A percentile compares a stretch with the other conserved stretches of the same genome.
phyloP scores from a whole-genome alignment of 2,888 invertebrate species.

The Pseudococcus viburni region DNA sequence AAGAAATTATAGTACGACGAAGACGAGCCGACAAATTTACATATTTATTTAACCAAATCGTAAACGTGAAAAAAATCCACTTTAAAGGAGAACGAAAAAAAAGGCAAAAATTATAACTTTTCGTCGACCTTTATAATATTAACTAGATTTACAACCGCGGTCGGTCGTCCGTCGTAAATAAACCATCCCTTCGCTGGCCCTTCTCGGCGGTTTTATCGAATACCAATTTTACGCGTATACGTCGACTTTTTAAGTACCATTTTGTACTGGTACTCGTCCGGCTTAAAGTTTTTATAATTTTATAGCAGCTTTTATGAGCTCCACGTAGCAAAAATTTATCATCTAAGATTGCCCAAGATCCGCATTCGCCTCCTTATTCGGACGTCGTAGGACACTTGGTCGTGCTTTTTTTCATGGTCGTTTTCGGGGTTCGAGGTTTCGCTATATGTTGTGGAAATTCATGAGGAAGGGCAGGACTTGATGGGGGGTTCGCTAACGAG shows the following conservation, averaged over 20 bases:
- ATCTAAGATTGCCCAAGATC: not conserved
- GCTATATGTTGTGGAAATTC: too few species aligned
- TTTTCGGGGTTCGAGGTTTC: too few species aligned
- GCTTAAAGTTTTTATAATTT: not conserved
- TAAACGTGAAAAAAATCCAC: not conserved
- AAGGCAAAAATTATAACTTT: not conserved
- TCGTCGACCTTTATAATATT: not conserved
- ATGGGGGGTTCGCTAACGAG: too few species aligned
- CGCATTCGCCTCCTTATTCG: not conserved
- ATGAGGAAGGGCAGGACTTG: too few species aligned
- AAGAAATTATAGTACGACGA: not conserved
- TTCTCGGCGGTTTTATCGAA: not conserved
- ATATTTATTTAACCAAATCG: conserved; percentile 25
- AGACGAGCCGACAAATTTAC: not conserved
- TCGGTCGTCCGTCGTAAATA: not conserved
- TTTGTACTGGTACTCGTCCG: not conserved
- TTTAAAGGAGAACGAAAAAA: not conserved
- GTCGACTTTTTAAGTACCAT: not conserved
- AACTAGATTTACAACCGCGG: not conserved
- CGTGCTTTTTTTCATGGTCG: too few species aligned
- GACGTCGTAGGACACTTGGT: too few species aligned
- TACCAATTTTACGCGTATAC: conserved; percentile 1
- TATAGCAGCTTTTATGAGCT: not conserved
- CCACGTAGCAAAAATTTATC: not conserved
- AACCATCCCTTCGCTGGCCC: not conserved